Conservation (phyloP, 2,797 vertebrate species). For the Muscicapa comitata region DNA sequence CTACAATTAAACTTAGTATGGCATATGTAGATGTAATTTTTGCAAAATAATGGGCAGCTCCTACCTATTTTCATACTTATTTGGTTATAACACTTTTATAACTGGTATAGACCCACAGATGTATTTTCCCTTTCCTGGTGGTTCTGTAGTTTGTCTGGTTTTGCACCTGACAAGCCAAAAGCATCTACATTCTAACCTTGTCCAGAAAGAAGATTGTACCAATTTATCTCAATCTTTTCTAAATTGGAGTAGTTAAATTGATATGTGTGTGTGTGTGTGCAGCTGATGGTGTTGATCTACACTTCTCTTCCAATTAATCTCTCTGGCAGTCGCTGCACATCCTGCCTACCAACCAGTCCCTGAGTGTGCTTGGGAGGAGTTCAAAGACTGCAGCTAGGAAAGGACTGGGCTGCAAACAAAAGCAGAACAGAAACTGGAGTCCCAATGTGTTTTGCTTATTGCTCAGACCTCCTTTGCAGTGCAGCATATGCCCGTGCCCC, state of each 20-base stretch:
- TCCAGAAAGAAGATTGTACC: background rate
- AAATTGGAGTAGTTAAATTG: background rate
- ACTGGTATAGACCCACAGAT: background rate
- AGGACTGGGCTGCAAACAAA: background rate
- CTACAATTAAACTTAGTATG: background rate
- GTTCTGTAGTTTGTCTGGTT: background rate
- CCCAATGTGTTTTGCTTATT: background rate
- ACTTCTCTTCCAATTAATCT: slow-evolving; percentile 26
- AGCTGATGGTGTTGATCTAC: slow-evolving; percentile 14
- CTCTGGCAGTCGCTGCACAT: slow-evolving; percentile 13
- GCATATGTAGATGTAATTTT: background rate
- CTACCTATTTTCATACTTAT: background rate
- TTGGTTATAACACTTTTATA: background rate
- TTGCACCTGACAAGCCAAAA: background rate
- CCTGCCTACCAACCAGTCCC: slow-evolving; percentile 12
- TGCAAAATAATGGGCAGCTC: background rate
- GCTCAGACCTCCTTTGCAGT: background rate
- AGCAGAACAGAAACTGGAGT: slow-evolving; percentile 50
- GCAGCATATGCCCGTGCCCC: accelerated
- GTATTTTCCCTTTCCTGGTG: background rate
- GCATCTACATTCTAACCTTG: background rate
- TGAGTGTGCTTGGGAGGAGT: background rate
- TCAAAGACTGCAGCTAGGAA: slow-evolving; percentile 7
- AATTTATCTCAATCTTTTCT: slow-evolving; percentile 29
- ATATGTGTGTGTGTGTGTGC: background rate